phyloP scores from a whole-genome alignment of 1,140 invertebrate species.

The Drosophila neocordata region DNA sequence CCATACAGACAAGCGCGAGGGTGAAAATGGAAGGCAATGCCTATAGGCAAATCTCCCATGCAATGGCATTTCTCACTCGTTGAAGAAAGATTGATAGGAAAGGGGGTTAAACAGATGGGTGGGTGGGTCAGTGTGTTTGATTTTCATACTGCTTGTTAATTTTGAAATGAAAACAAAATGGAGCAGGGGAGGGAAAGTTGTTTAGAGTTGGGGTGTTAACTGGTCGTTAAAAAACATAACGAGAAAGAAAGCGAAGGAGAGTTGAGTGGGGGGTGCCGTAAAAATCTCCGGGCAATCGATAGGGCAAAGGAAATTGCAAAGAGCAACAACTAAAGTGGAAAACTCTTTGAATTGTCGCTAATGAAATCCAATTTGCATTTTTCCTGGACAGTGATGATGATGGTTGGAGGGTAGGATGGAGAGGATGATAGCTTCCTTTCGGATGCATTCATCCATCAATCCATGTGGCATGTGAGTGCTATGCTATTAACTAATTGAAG shows the following conservation, averaged over 20 bases:
- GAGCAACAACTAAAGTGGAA: constrained; percentile 55
- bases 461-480: constrained; percentile 24
- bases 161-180: constrained; percentile 50
- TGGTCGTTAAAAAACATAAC: constrained; percentile 14
- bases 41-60: constrained; percentile 25
- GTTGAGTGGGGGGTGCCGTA: neutral
- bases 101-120: neutral
- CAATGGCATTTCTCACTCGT: constrained; percentile 29
- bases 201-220: constrained; percentile 8
- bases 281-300: constrained; percentile 18
- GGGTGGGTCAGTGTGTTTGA: constrained; percentile 66
- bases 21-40: constrained; percentile 19
- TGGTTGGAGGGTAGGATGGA: neutral
- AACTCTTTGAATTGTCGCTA: constrained; percentile 67
- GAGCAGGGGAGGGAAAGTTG: constrained; percentile 7
- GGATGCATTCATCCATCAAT: constrained; percentile 60
- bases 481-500: constrained; percentile 72
- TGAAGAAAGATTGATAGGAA: neutral
- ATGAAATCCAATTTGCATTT: constrained; percentile 72
- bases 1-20: constrained; percentile 26
- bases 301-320: constrained; percentile 38
- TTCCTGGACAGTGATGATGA: constrained; percentile 39
- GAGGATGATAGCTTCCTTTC: constrained; percentile 6
- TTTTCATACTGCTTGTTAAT: constrained; percentile 67
- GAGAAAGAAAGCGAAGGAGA: neutral